Evolutionary conservation across 2,113 vertebrate species (phyloP), one percentile per base, ranked within the genome.

Genomic region (Leucoraja erinaceus): DNA sequence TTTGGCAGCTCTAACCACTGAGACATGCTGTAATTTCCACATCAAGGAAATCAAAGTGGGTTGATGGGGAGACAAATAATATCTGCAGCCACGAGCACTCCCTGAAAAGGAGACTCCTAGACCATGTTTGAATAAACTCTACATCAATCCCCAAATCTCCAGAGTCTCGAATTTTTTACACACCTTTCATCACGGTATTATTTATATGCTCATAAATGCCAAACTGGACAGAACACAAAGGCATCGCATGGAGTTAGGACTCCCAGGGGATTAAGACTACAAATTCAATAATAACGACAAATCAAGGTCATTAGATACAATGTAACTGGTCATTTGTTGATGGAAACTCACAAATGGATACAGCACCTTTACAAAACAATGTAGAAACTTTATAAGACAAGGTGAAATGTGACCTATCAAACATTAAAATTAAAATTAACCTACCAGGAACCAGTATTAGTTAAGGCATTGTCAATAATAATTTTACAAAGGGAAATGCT

Each of bases 161-260:
- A 86, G 83, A 86, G 79, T 83, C 54, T 22, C 22, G 79, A 56
- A 56, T 86, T 86, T 47, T 86, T 86, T 86, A 86, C 56, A 61
- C 54, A n/a, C 25, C 83, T 86, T 61, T 86, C 83, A 86, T 28
- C 83, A 86, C 83, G 61, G 25, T 86, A 61, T 86, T 86, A 86
- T 86, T 86, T 86, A 86, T 86, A 86, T 63, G 83, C 83, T 86
- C 83, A 86, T 86, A 86, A 86, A 86, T 86, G 83, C 83, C 83
- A 86, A 14, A 86, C 11, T 86, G 83, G 25, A 61, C 25, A n/a
- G n/a, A 86, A 86, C 25, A 86, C 79, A 83, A 83, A 83, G 79
- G 47, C 54, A 56, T 83, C 79, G 56, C 79, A 81, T 61, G 56
- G 83, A 61, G 25, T 61, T 86, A 86, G 25, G 3, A 61, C 28